A percentile compares a stretch with the other conserved stretches of the same genome.
Conservation (phyloP, 2,113 vertebrate genomes). For the Scytalopus superciliaris region DNA sequence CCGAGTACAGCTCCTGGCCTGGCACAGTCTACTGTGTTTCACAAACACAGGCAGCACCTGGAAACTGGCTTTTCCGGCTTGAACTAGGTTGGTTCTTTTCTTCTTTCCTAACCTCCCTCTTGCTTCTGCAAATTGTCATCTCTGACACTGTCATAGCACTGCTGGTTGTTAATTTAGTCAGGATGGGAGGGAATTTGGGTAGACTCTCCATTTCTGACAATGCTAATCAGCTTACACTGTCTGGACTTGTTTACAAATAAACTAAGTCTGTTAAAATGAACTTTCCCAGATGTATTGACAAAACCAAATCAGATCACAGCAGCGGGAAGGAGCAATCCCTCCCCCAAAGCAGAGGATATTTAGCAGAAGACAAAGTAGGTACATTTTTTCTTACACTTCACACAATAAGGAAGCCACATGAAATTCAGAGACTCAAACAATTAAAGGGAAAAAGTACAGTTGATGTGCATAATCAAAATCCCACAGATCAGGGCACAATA, state of each 20-base stretch:
- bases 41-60: not conserved
- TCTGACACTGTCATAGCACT: accelerated
- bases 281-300: not conserved
- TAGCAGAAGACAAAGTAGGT: not conserved
- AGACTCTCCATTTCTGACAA: not conserved
- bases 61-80: not conserved
- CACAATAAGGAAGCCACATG: not conserved
- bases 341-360: not conserved
- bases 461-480: not conserved
- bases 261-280: not conserved
- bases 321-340: not conserved
- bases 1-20: not conserved
- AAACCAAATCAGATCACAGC: not conserved
- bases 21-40: accelerated
- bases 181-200: not conserved
- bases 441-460: accelerated
- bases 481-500: not conserved
- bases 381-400: not conserved
- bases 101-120: not conserved
- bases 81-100: accelerated
- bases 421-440: not conserved
- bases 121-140: not conserved
- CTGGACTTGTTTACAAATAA: not conserved
- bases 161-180: not conserved
- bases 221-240: not conserved